These are phyloP conservation scores for Schlechtendalia chinensis DNA, from an alignment of 1,140 invertebrate species.

Conservation along the genomic window DNA sequence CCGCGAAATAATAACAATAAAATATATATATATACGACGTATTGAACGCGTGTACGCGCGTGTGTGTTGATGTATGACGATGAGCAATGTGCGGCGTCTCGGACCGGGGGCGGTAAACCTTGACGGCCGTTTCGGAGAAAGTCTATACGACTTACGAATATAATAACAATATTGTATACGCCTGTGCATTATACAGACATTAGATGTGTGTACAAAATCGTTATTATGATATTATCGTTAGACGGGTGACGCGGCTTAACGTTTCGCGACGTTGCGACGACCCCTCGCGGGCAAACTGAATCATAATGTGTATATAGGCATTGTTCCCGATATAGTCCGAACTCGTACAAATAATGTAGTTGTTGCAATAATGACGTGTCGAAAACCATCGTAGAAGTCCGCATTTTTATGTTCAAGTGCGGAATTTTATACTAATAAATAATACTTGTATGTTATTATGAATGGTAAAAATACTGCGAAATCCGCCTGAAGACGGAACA, in stretches of 20 bases:
- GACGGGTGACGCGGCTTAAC: background rate
- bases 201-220: background rate
- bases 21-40: background rate
- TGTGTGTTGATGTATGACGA: background rate
- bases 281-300: slow-evolving; percentile 10
- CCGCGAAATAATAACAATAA: background rate
- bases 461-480: no score
- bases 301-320: no score
- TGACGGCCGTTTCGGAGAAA: slow-evolving; percentile 10
- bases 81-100: background rate
- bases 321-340: no score
- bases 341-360: no score
- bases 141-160: no score
- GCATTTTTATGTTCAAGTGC: no score
- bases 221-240: background rate
- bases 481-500: no score
- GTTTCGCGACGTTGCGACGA: background rate
- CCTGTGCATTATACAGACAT: background rate
- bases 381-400: no score
- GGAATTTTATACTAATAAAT: no score
- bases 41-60: background rate
- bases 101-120: slow-evolving; percentile 12
- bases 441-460: no score
- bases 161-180: background rate
- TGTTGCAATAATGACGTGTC: no score